These are phyloP conservation scores for Sebastes diaconus DNA, from an alignment of 2,797 vertebrate species.

Conservation along the genomic window DNA sequence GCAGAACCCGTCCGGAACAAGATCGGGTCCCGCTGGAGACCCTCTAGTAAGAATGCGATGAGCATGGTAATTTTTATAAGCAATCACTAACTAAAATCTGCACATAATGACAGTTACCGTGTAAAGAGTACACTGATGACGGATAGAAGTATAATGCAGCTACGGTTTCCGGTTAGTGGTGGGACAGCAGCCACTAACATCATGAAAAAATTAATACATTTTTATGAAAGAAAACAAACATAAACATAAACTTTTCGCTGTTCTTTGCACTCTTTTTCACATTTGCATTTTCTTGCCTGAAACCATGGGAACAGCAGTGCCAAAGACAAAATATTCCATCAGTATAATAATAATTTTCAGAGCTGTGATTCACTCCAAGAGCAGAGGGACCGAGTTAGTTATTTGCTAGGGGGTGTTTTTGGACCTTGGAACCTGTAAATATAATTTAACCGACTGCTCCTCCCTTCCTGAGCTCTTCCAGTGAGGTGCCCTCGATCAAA, in stretches of 20 bases:
- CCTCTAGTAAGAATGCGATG: neutral
- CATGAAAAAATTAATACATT: neutral
- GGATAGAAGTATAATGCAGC: neutral
- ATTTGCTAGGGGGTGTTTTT: constrained; percentile 67
- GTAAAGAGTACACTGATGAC: neutral
- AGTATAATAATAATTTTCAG: constrained; percentile 41
- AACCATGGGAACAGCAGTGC: constrained; percentile 14
- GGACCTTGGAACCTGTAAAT: constrained; percentile 70
- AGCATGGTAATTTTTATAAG: neutral
- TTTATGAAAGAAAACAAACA: neutral
- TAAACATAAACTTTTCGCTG: neutral
- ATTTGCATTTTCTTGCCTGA: constrained; percentile 35
- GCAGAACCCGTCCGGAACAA: neutral
- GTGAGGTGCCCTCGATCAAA: constrained; percentile 72
- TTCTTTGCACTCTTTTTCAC: constrained; percentile 16
- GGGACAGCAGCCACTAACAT: neutral
- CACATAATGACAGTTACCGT: neutral
- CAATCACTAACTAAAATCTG: neutral
- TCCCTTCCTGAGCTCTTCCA: constrained; percentile 59
- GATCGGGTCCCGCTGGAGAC: neutral
- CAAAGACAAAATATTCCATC: constrained; percentile 51
- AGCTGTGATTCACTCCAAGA: constrained; percentile 28
- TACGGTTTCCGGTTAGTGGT: neutral
- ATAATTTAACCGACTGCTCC: constrained; percentile 58
- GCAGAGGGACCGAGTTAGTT: constrained; percentile 43